These are phyloP conservation scores for Aricia agestis DNA, from an alignment of 1,140 invertebrate genomes.

Conservation along the genomic window DNA sequence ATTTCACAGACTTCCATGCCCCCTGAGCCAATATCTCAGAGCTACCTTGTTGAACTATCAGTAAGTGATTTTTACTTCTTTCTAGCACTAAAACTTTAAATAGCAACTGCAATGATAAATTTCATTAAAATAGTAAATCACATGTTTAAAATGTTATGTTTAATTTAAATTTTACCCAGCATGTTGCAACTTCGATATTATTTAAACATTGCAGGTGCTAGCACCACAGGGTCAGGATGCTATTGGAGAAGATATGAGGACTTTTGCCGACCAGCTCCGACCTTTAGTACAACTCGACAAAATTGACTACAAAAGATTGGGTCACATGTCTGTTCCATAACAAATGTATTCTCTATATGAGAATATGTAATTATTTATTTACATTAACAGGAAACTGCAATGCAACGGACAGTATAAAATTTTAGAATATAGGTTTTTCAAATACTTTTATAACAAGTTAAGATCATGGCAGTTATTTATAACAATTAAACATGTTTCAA, in stretches of 20 bases:
- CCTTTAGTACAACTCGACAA: slow-evolving; percentile 94
- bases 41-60: slow-evolving; percentile 96
- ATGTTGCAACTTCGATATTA: not conserved
- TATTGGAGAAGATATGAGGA: slow-evolving; percentile 96
- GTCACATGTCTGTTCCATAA: slow-evolving; percentile 74
- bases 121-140: not conserved
- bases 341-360: slow-evolving; percentile 35
- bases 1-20: slow-evolving; percentile 80
- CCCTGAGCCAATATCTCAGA: slow-evolving; percentile 91
- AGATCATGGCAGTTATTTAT: too few relatives aligned
- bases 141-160: too few relatives aligned
- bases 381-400: not conserved
- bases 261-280: slow-evolving; percentile 95
- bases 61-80: slow-evolving; percentile 55
- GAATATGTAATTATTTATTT: not conserved
- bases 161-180: too few relatives aligned
- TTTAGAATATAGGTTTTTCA: too few relatives aligned
- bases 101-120: not conserved
- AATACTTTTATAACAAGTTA: too few relatives aligned
- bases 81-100: not conserved
- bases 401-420: not conserved
- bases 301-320: slow-evolving; percentile 90
- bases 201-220: slow-evolving; percentile 78
- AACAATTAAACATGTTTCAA: too few relatives aligned
- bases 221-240: slow-evolving; percentile 95